These are phyloP conservation scores for Ramphastos sulfuratus DNA, from an alignment of 2,113 vertebrate species.

Conservation along the genomic window DNA sequence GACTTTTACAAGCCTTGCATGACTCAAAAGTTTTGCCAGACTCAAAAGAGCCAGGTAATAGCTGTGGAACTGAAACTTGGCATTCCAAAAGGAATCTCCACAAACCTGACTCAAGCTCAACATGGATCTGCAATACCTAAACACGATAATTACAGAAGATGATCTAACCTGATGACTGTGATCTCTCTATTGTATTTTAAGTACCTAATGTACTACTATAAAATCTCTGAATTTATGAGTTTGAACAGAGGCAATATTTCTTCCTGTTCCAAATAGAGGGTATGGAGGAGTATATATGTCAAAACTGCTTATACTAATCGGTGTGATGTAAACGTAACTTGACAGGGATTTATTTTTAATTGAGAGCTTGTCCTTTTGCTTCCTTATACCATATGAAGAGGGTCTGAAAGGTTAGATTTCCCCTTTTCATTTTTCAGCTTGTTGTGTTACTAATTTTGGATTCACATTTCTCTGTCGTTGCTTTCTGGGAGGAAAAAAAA, in stretches of 20 bases:
- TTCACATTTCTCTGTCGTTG: not conserved
- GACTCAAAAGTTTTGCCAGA: not conserved
- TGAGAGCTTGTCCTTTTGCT: constrained; percentile 44
- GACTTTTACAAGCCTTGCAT: not conserved
- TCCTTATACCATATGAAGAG: not conserved
- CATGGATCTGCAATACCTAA: not conserved
- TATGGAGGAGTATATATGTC: constrained; percentile 25
- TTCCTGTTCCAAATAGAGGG: not conserved
- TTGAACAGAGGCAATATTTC: constrained; percentile 52
- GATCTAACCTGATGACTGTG: constrained; percentile 27
- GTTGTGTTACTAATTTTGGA: not conserved
- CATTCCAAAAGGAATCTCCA: not conserved
- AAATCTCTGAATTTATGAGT: constrained; percentile 32
- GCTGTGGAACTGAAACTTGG: not conserved
- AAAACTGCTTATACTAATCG: constrained; percentile 42
- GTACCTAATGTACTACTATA: not conserved
- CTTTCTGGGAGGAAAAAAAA: not conserved
- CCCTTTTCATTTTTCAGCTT: not conserved
- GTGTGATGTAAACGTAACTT: constrained; percentile 32
- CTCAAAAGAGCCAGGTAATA: not conserved
- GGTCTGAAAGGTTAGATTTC: not conserved
- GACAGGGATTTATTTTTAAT: constrained; percentile 39
- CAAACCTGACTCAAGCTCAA: not conserved
- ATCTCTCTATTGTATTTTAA: constrained; percentile 43
- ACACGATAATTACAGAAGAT: not conserved